A percentile compares a stretch with the other conserved stretches of the same genome.
phyloP scores from a whole-genome alignment of 2,888 invertebrate genomes.

The Lathronympha strigana region DNA sequence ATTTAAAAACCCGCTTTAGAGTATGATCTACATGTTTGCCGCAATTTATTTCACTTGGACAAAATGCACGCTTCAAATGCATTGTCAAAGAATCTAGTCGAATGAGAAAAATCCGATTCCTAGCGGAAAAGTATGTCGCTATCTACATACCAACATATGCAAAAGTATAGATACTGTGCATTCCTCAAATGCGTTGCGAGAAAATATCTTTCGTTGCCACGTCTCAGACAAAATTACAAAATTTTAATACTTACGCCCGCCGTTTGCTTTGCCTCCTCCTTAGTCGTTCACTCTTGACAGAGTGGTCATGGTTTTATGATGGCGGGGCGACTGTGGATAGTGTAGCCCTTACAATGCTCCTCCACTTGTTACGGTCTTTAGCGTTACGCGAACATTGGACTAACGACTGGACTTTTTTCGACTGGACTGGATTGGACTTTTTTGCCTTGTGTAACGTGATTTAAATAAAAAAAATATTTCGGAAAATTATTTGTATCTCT shows the following conservation, averaged over 20 bases:
- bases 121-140: background rate
- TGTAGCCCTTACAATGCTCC: no score
- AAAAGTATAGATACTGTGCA: background rate
- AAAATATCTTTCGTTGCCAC: background rate
- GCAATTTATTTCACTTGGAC: background rate
- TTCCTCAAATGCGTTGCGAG: background rate
- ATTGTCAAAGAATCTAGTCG: background rate
- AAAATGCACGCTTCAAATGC: slow-evolving; percentile 9
- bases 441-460: no score
- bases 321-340: no score
- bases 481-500: no score
- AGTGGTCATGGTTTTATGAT: no score
- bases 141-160: background rate
- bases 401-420: no score
- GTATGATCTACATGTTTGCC: background rate
- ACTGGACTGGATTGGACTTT: no score
- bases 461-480: no score
- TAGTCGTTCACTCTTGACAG: no score
- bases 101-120: background rate
- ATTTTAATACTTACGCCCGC: background rate
- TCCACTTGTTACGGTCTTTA: no score
- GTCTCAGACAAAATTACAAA: background rate
- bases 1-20: background rate
- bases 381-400: no score
- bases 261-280: no score